Conservation (phyloP, 2,113 vertebrate genomes). For the Nannobrachium achirus region DNA sequence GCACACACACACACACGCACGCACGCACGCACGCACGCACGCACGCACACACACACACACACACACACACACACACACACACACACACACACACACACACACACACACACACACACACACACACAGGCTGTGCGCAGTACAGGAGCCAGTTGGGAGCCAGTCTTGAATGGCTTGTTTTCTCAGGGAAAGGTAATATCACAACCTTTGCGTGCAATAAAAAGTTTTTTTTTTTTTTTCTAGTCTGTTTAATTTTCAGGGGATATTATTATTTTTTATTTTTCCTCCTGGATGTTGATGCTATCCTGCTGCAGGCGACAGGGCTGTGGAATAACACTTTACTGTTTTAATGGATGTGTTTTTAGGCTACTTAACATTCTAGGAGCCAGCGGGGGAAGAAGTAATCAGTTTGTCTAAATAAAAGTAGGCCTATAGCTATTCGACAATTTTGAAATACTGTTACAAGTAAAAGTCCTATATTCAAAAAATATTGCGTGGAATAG, state of each 20-base stretch:
- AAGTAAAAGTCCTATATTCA: too few species aligned
- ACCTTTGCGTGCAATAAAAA: slow-evolving; percentile 61
- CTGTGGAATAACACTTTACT: slow-evolving; percentile 57
- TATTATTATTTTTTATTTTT: slow-evolving; percentile 72
- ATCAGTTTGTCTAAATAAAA: too few species aligned
- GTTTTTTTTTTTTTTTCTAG: slow-evolving; percentile 26
- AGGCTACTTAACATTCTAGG: slow-evolving; percentile 19
- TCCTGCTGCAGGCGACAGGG: slow-evolving; percentile 38
- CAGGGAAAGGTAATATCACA: slow-evolving; percentile 59
- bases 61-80: too few species aligned
- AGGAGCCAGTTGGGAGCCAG: slow-evolving; percentile 41
- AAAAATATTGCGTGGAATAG: too few species aligned
- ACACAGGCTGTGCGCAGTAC: slow-evolving; percentile 5
- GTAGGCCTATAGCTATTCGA: too few species aligned
- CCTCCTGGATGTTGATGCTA: slow-evolving; percentile 41
- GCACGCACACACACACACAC: not conserved
- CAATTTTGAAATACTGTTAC: too few species aligned
- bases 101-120: slow-evolving; percentile 6
- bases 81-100: slow-evolving; percentile 18
- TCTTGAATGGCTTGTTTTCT: slow-evolving; percentile 48
- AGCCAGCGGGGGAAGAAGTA: too few species aligned
- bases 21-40: too few species aligned
- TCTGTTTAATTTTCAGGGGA: slow-evolving; percentile 57
- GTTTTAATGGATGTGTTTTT: slow-evolving; percentile 55
- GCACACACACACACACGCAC: not conserved